Evolutionary conservation across 2,113 vertebrate genomes (phyloP).

Genomic region (Excalfactoria chinensis): DNA sequence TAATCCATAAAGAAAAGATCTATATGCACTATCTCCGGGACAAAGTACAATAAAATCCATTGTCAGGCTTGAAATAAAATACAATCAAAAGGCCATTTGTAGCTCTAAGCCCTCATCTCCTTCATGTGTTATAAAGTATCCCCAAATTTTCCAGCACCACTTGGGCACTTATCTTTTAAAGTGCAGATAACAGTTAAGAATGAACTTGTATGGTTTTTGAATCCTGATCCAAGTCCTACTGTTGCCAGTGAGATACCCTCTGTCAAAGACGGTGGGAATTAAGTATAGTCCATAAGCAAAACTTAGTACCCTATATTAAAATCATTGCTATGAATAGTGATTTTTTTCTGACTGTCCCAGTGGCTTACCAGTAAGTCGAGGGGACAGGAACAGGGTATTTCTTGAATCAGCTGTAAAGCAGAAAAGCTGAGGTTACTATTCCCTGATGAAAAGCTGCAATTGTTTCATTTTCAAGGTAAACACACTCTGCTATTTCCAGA

Average conservation of each 20-base stretch:
- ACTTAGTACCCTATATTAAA: background rate
- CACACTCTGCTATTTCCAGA: conserved; percentile 14
- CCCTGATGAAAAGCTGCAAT: conserved; percentile 22
- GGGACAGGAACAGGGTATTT: background rate
- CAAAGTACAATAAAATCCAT: conserved; percentile 28
- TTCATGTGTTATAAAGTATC: background rate
- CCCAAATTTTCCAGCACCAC: conserved; percentile 14
- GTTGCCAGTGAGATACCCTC: conserved; percentile 18
- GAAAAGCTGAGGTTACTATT: conserved; percentile 35
- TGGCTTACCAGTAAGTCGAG: background rate
- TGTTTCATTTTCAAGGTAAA: conserved; percentile 43
- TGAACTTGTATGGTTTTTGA: background rate
- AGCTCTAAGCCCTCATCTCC: background rate
- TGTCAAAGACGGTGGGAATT: background rate
- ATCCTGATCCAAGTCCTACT: conserved; percentile 57
- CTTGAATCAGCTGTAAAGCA: conserved; percentile 14
- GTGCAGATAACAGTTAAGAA: conserved; percentile 7
- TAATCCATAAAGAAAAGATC: conserved; percentile 50
- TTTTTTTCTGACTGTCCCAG: background rate
- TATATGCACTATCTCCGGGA: background rate
- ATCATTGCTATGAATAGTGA: background rate
- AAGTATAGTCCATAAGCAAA: background rate
- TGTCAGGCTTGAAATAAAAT: conserved; percentile 26
- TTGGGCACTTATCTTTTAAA: conserved; percentile 36
- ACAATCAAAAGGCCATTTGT: conserved; percentile 8